Evolutionary conservation across 2,888 invertebrate species (phyloP).

Genomic region (Lacanobia oleracea): DNA sequence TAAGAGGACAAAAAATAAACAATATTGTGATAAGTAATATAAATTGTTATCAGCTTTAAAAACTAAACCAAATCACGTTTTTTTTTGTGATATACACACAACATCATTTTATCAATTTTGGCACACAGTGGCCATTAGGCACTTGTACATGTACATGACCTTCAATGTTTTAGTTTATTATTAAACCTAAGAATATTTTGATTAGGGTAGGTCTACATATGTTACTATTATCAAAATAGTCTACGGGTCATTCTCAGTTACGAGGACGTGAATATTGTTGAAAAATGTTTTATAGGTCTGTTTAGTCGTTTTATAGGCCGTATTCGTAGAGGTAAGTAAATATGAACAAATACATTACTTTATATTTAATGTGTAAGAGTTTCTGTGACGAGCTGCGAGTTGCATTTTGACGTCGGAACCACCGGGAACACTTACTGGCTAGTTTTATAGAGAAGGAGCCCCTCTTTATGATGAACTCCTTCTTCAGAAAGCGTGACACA

Average conservation of each 20-base stretch:
- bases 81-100: not conserved
- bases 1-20: not conserved
- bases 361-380: too few species aligned
- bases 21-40: not conserved
- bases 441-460: too few species aligned
- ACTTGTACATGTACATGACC: not conserved
- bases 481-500: too few species aligned
- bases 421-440: too few species aligned
- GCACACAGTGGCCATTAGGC: not conserved
- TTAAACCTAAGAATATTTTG: not conserved
- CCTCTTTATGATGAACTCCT: too few species aligned
- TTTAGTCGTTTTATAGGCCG: too few species aligned
- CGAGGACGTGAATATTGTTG: too few species aligned
- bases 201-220: conserved; percentile 12
- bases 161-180: not conserved
- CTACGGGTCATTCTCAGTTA: not conserved
- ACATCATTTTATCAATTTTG: conserved; percentile 3
- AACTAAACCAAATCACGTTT: not conserved
- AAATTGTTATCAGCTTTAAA: not conserved
- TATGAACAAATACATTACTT: too few species aligned
- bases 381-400: too few species aligned
- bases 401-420: too few species aligned
- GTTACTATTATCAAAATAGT: not conserved
- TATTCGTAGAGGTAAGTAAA: too few species aligned
- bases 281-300: too few species aligned